phyloP scores from a whole-genome alignment of 2,113 vertebrate genomes.

The Entelurus aequoreus region DNA sequence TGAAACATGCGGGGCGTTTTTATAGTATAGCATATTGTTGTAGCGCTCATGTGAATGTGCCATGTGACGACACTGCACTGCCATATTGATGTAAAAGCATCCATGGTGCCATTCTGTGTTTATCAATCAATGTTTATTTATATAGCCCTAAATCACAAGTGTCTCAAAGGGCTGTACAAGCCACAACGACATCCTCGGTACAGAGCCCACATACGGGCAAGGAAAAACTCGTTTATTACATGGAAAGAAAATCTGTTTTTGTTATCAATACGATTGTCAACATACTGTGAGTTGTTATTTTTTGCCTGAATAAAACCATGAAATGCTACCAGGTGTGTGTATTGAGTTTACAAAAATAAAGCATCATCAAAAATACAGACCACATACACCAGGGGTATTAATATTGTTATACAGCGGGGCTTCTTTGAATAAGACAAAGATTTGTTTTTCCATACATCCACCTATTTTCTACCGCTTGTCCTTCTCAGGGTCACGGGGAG shows the following conservation, averaged over 20 bases:
- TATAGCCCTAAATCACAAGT: no score
- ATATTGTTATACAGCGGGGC: no score
- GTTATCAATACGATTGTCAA: slow-evolving; percentile 31
- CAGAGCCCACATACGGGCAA: no score
- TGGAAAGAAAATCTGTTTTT: slow-evolving; percentile 27
- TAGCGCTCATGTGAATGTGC: slow-evolving; percentile 18
- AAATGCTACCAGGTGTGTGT: slow-evolving; percentile 2
- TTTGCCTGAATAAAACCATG: slow-evolving; percentile 38
- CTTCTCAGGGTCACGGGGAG: no score
- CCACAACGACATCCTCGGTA: no score
- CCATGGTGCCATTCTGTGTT: slow-evolving; percentile 27
- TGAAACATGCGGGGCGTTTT: slow-evolving; percentile 13
- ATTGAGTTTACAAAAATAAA: neutral
- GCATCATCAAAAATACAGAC: neutral
- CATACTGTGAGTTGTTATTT: slow-evolving; percentile 7
- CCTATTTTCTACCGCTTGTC: no score
- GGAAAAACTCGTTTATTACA: no score
- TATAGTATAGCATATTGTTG: slow-evolving; percentile 25
- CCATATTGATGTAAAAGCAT: slow-evolving; percentile 23
- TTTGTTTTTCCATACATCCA: no score
- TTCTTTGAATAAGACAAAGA: no score
- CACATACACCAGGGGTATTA: no score
- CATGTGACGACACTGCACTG: slow-evolving; percentile 25
- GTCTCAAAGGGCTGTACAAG: no score
- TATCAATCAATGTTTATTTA: no score